Evolutionary conservation across 2,113 vertebrate species (phyloP).

Genomic region (Tenebrosternarchus preto): DNA sequence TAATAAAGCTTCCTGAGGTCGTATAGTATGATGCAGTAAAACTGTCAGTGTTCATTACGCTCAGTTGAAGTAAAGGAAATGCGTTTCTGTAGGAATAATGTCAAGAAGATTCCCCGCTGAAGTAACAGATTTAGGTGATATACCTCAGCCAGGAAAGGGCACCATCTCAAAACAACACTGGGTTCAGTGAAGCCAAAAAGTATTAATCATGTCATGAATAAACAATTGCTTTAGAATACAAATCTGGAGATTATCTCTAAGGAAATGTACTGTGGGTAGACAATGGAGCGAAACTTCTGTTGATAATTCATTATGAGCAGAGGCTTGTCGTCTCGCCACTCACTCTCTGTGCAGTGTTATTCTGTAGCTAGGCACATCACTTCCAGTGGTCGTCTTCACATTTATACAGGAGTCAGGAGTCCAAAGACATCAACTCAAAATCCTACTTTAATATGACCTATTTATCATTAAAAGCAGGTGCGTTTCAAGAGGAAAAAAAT

Average conservation of each 20-base stretch:
- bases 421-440: too few relatives aligned
- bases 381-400: too few relatives aligned
- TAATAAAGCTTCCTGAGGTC: not conserved
- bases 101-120: not conserved
- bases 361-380: too few relatives aligned
- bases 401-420: too few relatives aligned
- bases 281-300: too few relatives aligned
- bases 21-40: not conserved
- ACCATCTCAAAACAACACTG: not conserved
- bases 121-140: not conserved
- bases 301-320: too few relatives aligned
- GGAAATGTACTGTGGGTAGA: too few relatives aligned
- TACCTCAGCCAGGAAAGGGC: not conserved
- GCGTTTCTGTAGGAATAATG: not conserved
- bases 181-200: not conserved
- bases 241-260: not conserved
- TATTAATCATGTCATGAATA: not conserved
- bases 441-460: too few relatives aligned
- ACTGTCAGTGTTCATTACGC: not conserved
- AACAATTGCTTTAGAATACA: not conserved
- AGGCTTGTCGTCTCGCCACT: too few relatives aligned
- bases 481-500: not conserved
- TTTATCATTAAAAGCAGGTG: not conserved
- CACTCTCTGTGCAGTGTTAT: too few relatives aligned
- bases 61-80: conserved; percentile 6